phyloP scores from a whole-genome alignment of 2,888 invertebrate genomes.

The Lepetodrilus schrolli region DNA sequence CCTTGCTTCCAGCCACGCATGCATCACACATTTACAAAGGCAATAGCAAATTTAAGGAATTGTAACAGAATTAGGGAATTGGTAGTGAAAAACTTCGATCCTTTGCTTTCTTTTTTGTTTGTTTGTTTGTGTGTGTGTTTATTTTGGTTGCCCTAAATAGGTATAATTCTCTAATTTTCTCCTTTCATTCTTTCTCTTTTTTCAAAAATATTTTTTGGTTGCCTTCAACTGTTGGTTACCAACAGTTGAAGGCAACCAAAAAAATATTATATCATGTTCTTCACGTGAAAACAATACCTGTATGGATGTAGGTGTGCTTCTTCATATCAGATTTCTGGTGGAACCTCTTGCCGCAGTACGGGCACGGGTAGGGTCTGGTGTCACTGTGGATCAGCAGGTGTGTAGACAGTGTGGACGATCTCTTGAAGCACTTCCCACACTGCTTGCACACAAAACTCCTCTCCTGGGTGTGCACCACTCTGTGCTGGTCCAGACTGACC shows the following conservation, averaged over 20 bases:
- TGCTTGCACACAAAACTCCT: conserved; percentile 87
- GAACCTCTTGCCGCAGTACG: conserved; percentile 97
- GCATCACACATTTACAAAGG: too few relatives aligned
- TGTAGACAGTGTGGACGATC: conserved; percentile 95
- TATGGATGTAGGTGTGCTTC: conserved; percentile 97
- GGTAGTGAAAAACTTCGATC: too few relatives aligned
- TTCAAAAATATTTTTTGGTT: too few relatives aligned
- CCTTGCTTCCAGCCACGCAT: too few relatives aligned
- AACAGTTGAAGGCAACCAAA: neutral
- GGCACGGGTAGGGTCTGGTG: conserved; percentile 96
- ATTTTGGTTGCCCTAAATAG: too few relatives aligned
- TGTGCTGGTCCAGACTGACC: conserved; percentile 92
- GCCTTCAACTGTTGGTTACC: neutral
- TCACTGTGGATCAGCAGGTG: conserved; percentile 97
- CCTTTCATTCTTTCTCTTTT: too few relatives aligned
- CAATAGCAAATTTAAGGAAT: too few relatives aligned
- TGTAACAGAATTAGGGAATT: too few relatives aligned
- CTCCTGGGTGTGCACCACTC: conserved; percentile 80
- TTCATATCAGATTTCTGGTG: conserved; percentile 99
- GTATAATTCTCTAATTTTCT: too few relatives aligned
- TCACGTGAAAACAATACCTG: conserved; percentile 83
- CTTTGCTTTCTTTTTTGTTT: too few relatives aligned
- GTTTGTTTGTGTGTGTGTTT: too few relatives aligned
- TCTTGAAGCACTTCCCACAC: conserved; percentile 95
- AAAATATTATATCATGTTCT: neutral